Evolutionary conservation across 2,113 vertebrate genomes (phyloP), one percentile per base, ranked within the genome.

Genomic region (Ciconia maguari): DNA sequence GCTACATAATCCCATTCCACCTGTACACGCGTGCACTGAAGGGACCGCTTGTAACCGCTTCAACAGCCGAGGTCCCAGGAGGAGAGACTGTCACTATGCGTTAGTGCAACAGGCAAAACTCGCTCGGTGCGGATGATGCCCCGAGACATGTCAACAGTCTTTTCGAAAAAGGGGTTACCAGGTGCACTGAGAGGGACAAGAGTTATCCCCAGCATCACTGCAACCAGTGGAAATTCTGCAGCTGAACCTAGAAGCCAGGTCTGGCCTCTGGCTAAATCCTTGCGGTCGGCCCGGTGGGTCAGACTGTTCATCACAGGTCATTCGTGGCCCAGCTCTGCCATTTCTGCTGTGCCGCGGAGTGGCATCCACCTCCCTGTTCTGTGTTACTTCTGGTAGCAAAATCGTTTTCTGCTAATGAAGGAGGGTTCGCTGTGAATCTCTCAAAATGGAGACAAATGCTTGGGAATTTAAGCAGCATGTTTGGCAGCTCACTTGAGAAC

Each of bases 271-370:
- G 76, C 6, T 30, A 21, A 44, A 29, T 9, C 55, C 16, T 4
- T 8, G 30, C 52, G 11, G 36, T 12, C 58, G 46, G 49, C 10
- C 61, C 6, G 1, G 14, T 2, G 36, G 81, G 46, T 55, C 70
- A 42, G 41, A 15, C 27, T 10, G 12, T 15, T 44, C 27, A 3
- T 8, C 26, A 2, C 10, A 2, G 34, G 32, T 1, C 10, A 32
- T 1, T 0, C 0, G 2, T 18, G 30, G 16, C 57, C 61, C 80
- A 34, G 87, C 32, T 13, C 54, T 20, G 44, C 60, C 38, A 0
- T 14, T 14, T 25, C 44, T 14, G 61, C 60, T 64, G 46, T 86
- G 24, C 69, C 3, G 29, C 2, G 1, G 1, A 11, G 34, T 2
- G 13, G 54, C 29, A 42, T 4, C 42, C 49, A 7, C 25, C 42